phyloP scores from a whole-genome alignment of 2,888 invertebrate genomes.

The Ligdia adustata region DNA sequence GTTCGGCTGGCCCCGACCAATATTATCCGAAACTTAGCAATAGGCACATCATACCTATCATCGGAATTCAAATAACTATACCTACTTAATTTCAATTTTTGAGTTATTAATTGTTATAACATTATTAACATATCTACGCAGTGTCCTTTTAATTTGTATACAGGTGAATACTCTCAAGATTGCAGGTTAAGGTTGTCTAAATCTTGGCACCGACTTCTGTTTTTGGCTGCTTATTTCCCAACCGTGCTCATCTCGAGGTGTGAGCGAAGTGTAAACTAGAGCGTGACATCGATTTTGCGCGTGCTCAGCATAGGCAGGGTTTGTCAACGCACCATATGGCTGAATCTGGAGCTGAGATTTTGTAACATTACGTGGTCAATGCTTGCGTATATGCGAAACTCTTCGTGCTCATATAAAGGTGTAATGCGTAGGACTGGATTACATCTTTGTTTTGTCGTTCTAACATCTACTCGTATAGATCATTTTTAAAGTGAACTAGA shows the following conservation, averaged over 20 bases:
- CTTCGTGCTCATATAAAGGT: constrained; percentile 1
- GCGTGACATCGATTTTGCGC: constrained; percentile 14
- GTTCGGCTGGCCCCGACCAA: too few species aligned
- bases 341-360: constrained; percentile 11
- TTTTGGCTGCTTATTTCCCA: constrained; percentile 5
- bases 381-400: not conserved
- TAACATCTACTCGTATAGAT: too few species aligned
- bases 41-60: too few species aligned
- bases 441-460: too few species aligned
- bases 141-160: too few species aligned
- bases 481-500: too few species aligned
- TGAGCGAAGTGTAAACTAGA: constrained; percentile 8
- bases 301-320: constrained; percentile 7
- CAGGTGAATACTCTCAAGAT: too few species aligned
- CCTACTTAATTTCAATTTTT: too few species aligned
- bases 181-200: not conserved
- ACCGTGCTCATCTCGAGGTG: constrained; percentile 4
- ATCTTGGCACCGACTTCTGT: not conserved
- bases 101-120: too few species aligned
- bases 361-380: constrained; percentile 10
- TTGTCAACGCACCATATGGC: constrained; percentile 15
- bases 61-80: too few species aligned
- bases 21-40: too few species aligned
- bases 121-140: too few species aligned
- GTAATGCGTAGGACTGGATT: not conserved